phyloP scores from a whole-genome alignment of 35 echinoderm and acorn worm species.

The Chiridota heheva region DNA sequence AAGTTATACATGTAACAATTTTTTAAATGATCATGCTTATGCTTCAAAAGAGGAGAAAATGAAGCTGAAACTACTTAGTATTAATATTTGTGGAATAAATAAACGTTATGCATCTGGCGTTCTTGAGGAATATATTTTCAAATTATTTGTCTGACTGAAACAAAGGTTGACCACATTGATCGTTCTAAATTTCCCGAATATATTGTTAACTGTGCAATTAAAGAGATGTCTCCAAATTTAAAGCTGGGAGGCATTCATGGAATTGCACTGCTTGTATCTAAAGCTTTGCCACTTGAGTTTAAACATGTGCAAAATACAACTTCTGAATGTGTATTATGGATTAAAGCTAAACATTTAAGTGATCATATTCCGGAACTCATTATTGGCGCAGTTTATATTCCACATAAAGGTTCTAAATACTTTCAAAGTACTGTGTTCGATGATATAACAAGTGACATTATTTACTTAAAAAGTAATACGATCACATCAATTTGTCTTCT shows the following conservation, averaged over 20 bases:
- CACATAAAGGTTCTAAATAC: neutral
- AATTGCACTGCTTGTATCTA: neutral
- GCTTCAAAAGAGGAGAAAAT: neutral
- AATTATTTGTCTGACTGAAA: slow-evolving; percentile 38
- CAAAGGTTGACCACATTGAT: slow-evolving; percentile 31
- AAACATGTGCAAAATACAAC: neutral
- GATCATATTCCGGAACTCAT: neutral
- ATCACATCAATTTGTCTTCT: neutral
- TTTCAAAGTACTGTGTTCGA: neutral
- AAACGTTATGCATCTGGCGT: slow-evolving; percentile 5
- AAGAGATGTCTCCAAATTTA: neutral
- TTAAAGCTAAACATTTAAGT: neutral
- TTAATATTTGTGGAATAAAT: slow-evolving; percentile 15
- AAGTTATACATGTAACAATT: too few species aligned
- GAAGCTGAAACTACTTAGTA: neutral
- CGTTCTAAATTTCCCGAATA: slow-evolving; percentile 11
- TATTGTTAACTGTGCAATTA: neutral
- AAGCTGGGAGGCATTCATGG: slow-evolving; percentile 36
- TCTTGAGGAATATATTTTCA: slow-evolving; percentile 33
- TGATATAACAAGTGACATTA: slow-evolving; percentile 3
- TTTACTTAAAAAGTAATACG: too few species aligned
- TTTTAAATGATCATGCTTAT: neutral
- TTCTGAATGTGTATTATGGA: slow-evolving; percentile 17
- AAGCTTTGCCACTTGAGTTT: neutral
- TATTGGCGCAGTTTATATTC: slow-evolving; percentile 7